phyloP scores from a whole-genome alignment of 64 coral and sea anemone species.

The Montipora capricornis region DNA sequence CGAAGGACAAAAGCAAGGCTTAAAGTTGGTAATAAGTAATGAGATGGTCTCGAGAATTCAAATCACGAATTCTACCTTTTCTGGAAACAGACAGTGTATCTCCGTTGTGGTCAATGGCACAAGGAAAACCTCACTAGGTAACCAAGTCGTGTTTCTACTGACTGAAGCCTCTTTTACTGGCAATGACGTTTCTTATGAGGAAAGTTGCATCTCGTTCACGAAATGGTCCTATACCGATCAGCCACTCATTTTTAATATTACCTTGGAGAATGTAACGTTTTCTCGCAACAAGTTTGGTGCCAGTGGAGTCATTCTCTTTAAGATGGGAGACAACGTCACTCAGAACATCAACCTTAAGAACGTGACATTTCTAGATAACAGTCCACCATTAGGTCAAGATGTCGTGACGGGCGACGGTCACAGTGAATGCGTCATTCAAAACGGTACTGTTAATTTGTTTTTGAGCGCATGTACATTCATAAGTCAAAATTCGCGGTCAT shows the following conservation, averaged over 20 bases:
- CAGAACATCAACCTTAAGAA: constrained; percentile 21
- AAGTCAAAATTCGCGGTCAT: background rate
- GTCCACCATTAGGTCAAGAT: background rate
- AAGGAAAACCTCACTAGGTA: no score
- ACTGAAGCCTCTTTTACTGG: no score
- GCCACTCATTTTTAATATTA: background rate
- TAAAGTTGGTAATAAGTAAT: background rate
- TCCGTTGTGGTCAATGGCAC: background rate
- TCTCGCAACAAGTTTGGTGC: background rate
- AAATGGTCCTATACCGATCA: background rate
- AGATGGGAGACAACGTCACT: background rate
- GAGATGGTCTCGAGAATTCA: background rate
- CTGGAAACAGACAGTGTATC: constrained; percentile 22
- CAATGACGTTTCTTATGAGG: no score
- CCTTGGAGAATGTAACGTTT: constrained; percentile 41
- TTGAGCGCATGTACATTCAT: background rate
- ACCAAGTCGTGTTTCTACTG: no score
- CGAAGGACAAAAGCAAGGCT: background rate
- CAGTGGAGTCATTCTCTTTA: constrained; percentile 20
- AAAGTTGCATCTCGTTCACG: no score
- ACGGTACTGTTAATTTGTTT: no score
- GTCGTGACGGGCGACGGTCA: no score
- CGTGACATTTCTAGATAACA: background rate
- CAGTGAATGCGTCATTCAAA: background rate
- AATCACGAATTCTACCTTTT: constrained; percentile 43